Percentiles rank a stretch among this genome's conserved stretches.
These are phyloP conservation scores for Procambarus clarkii DNA, from an alignment of 1,140 invertebrate species.

Conservation along the genomic window DNA sequence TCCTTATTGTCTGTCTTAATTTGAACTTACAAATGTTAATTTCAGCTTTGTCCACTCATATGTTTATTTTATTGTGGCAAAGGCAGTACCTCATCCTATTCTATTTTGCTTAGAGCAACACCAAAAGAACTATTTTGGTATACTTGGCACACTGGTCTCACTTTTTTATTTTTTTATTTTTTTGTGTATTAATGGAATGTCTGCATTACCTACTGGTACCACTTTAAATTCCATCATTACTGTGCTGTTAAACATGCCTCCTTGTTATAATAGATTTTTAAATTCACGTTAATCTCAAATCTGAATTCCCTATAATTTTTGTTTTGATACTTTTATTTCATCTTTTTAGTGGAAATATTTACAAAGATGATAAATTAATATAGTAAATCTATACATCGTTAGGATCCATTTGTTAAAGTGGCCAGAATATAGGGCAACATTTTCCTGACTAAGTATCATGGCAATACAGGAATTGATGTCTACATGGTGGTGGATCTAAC, in stretches of 20 bases:
- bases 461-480: conserved; percentile 32
- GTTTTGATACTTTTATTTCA: not conserved
- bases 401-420: not conserved
- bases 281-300: not conserved
- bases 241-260: not conserved
- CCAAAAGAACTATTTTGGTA: not conserved
- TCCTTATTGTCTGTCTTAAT: not conserved
- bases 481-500: conserved; percentile 60
- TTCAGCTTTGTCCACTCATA: not conserved
- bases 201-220: not conserved
- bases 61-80: not conserved
- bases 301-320: not conserved
- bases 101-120: not conserved
- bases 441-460: conserved; percentile 16
- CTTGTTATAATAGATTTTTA: not conserved
- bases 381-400: not conserved
- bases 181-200: not conserved
- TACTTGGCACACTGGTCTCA: not conserved
- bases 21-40: not conserved
- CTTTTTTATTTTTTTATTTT: conserved; percentile 5
- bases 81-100: not conserved
- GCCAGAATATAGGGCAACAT: conserved; percentile 16
- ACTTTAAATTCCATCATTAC: not conserved
- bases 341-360: not conserved
- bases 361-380: not conserved